Evolutionary conservation across 1,140 invertebrate species (phyloP), one percentile per base, ranked within the genome.

Genomic region (Ptiloglossa arizonensis): DNA sequence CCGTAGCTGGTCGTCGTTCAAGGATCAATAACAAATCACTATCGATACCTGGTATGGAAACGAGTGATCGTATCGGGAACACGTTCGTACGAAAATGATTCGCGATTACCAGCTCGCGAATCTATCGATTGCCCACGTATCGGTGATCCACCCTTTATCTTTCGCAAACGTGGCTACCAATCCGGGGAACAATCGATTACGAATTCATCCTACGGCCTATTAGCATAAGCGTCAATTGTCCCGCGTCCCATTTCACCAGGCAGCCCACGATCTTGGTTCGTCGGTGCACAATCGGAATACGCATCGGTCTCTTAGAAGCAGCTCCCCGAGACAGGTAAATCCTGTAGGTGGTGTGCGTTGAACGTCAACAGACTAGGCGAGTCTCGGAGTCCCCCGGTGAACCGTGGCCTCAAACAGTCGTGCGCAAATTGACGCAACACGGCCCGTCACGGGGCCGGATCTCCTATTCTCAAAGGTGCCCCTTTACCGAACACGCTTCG

Each of bases 401-500:
- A 19, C 32, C 15, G 6, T 17, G 15, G 29, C 38, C 19, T 70
- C 22, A 44, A 50, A 71, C 68, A 52, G 68, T 67, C 63, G 27
- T n/a, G 54, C 24, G 44, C 13, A 63, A 76, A 76, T 83, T 63
- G 71, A 83, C 68, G 44, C 38, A 69, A 67, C 35, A 29, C 5
- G 19, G 6, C 44, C 38, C n/a, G 52, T 59, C 46, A 27, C 27
- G 48, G 24, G n/a, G 22, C 54, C 52, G 52, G 79, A 84, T 84
- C 82, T 54, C 52, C 67, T 62, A 80, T 83, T 83, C 66, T 79
- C 76, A 71, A 80, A 83, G 81, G 64, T 50, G 66, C 41, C 27
- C 38, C 68, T 82, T 82, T n/a, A n/a, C n/a, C 63, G 68, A 52
- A 35, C 59, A 44, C 60, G 59, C 41, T 66, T 54, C 48, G 54